These are phyloP conservation scores for Drosophila ogumai DNA, from an alignment of 1,140 invertebrate species.

Conservation along the genomic window DNA sequence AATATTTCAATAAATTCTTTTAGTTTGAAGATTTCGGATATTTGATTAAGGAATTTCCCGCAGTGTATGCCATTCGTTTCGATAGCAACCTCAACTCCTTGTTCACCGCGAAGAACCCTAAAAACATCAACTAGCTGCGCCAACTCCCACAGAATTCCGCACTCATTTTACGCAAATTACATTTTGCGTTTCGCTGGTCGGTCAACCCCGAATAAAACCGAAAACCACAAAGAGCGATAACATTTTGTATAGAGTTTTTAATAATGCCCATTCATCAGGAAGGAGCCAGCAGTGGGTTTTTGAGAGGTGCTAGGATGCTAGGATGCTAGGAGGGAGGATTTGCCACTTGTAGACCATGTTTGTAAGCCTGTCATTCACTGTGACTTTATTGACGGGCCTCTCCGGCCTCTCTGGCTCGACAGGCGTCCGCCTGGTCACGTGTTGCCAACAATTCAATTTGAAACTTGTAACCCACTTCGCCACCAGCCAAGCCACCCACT, in stretches of 20 bases:
- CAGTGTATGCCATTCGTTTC: not conserved
- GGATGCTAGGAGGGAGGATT: not conserved
- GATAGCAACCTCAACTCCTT: conserved; percentile 23
- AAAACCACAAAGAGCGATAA: conserved; percentile 22
- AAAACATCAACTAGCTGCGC: conserved; percentile 36
- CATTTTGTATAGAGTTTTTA: conserved; percentile 68
- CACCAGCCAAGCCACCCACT: conserved; percentile 17
- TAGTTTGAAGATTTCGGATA: not conserved
- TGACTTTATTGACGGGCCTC: conserved; percentile 77
- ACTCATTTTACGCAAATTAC: conserved; percentile 78
- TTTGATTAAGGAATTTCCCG: not conserved
- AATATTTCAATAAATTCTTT: no score
- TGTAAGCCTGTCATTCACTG: conserved; percentile 75
- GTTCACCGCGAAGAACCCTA: conserved; percentile 6
- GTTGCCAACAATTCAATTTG: conserved; percentile 79
- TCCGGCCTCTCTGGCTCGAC: conserved; percentile 6
- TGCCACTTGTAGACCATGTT: conserved; percentile 71
- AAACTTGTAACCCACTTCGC: conserved; percentile 54
- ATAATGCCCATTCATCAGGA: conserved; percentile 72
- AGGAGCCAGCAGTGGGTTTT: not conserved
- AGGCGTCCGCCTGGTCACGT: conserved; percentile 64
- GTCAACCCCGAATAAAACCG: conserved; percentile 41
- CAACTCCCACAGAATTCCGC: conserved; percentile 2
- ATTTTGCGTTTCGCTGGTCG: conserved; percentile 58
- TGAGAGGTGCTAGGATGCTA: not conserved